Conservation (phyloP, 1,140 invertebrate genomes). For the Whitmania pigra region DNA sequence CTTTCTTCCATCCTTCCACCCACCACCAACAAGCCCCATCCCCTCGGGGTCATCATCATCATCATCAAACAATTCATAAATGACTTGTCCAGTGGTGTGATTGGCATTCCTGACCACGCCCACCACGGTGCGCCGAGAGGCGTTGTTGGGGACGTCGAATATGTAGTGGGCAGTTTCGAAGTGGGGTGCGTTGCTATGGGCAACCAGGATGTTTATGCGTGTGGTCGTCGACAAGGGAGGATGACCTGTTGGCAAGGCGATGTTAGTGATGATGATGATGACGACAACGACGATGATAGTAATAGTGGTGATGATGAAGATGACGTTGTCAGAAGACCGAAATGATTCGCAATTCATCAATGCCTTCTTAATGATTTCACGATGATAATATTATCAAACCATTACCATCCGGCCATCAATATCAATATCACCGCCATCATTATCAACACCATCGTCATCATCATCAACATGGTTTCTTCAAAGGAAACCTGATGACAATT, state of each 20-base stretch:
- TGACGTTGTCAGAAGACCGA: not conserved
- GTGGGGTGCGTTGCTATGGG: too few species aligned
- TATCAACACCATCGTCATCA: not conserved
- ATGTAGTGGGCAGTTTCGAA: too few species aligned
- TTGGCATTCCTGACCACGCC: not conserved
- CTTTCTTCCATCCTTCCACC: not conserved
- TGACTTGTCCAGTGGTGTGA: not conserved
- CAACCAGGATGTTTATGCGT: too few species aligned
- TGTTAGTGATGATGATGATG: too few species aligned
- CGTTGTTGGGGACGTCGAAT: too few species aligned
- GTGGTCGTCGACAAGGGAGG: too few species aligned
- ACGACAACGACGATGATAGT: too few species aligned
- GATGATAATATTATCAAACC: not conserved
- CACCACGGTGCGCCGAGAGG: too few species aligned
- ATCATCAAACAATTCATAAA: not conserved
- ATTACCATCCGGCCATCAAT: not conserved
- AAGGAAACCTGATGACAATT: not conserved
- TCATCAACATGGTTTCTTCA: not conserved
- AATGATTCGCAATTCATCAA: not conserved
- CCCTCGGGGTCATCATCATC: not conserved
- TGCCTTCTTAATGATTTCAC: not conserved
- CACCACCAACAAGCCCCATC: not conserved
- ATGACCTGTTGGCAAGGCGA: too few species aligned
- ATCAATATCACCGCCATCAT: not conserved
- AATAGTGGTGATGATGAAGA: too few species aligned